Base-by-base conservation (phyloP, 1,140 invertebrate species). In the Metaphire vulgaris region DNA sequence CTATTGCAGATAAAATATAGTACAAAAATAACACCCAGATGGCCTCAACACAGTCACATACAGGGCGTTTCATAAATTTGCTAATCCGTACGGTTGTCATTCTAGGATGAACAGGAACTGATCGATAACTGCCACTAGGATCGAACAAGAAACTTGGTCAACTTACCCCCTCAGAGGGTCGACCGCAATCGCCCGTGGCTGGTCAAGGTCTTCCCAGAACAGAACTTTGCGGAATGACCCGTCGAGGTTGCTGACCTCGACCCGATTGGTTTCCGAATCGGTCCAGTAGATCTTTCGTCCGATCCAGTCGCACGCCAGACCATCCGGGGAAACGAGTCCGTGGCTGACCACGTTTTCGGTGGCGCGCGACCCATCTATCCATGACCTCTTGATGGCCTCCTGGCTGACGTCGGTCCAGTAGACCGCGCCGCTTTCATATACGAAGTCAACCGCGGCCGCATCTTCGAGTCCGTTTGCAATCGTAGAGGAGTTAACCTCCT, bases 281-380 rank as follows among this genome's bases (percentile, higher is more conserved):
- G 97, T 87, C 96, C 96, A 98, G 83, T 99, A 99, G 0, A 99
- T 86, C 85, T 98, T 98, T 33, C 91, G 90, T 0, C 91, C 94
- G 32, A 99, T 91, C 97, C 97, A 99, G 86, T 99, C 97, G 82
- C 95, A 95, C 0, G 96, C 95, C 16, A 99, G 86, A 0, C 96
- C 96, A 89, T 99, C 97, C 21, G 84, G 85, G 30, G 93, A 93
- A 78, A 90, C 91, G n/a, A 56, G 41, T 6, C 41, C 41, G 41
- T 56, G 41, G 41, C 21, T 12, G 41, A 56, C 21, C 6, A 56
- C 21, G 41, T 21, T 56, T 21, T 56, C 41, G 41, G 21, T 56
- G 41, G 21, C 41, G 6, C 21, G 41, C 21, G 41, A 56, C 41
- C 41, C 41, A 21, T 56, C 21, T 21, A 56, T 6, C 41, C 41